These are phyloP conservation scores for Coelopa pilipes DNA, from an alignment of 2,888 invertebrate genomes.

Conservation along the genomic window DNA sequence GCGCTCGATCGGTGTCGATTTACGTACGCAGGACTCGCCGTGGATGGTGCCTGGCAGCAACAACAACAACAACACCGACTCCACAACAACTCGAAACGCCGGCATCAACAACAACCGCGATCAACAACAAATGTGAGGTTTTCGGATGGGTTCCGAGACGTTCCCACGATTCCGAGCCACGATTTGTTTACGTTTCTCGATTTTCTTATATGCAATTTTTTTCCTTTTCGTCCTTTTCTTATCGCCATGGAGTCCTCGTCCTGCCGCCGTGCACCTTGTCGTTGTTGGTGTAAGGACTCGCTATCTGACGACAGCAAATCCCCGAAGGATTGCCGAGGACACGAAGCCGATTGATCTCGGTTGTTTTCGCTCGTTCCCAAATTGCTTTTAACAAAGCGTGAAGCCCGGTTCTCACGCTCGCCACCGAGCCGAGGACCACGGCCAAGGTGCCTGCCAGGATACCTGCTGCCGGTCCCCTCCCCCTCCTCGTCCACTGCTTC, in stretches of 20 bases:
- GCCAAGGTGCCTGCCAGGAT: conserved; percentile 45
- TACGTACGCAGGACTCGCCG: conserved; percentile 27
- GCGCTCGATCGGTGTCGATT: conserved; percentile 26
- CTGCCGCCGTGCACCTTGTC: not conserved
- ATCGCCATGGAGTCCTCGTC: not conserved
- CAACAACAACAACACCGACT: conserved; percentile 3
- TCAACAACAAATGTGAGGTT: not conserved
- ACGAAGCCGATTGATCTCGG: conserved; percentile 31
- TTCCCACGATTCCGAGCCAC: conserved; percentile 31
- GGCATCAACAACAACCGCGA: not conserved
- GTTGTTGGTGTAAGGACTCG: conserved; percentile 27
- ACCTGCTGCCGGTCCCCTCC: conserved; percentile 20
- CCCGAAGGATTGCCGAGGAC: conserved; percentile 42
- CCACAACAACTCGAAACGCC: not conserved
- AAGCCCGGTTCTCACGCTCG: conserved; percentile 58
- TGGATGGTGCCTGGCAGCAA: too few relatives aligned
- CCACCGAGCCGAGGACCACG: conserved; percentile 1
- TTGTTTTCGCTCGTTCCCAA: conserved; percentile 28
- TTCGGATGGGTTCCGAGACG: not conserved
- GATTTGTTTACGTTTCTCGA: not conserved
- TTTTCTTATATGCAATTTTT: conserved; percentile 18
- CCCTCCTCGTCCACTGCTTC: conserved; percentile 7
- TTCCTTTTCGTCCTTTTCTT: conserved; percentile 7
- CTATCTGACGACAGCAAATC: conserved; percentile 37
- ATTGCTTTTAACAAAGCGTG: conserved; percentile 42